phyloP scores from a whole-genome alignment of 2,797 vertebrate genomes.

The Uromys caudimaculatus region DNA sequence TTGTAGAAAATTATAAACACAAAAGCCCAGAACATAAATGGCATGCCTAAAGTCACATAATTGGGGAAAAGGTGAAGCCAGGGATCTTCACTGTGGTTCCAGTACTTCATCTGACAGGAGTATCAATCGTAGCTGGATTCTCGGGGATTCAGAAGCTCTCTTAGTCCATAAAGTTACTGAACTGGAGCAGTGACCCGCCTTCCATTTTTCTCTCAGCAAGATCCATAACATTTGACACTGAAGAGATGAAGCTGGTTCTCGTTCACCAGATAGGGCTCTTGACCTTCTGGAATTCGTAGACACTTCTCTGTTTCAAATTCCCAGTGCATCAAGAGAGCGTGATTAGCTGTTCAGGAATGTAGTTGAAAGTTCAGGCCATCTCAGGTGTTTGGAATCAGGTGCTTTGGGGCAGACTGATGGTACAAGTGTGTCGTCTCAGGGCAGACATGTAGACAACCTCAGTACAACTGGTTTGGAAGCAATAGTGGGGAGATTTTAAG shows the following conservation, averaged over 20 bases:
- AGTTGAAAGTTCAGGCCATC: neutral
- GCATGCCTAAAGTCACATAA: neutral
- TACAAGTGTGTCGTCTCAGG: neutral
- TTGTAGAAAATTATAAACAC: conserved; percentile 16
- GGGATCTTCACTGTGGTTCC: neutral
- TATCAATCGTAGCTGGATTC: neutral
- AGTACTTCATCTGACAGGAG: neutral
- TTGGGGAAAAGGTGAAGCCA: neutral
- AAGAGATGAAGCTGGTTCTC: neutral
- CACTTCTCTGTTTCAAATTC: neutral
- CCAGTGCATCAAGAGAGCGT: neutral
- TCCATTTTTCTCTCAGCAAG: neutral
- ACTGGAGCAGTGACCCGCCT: neutral
- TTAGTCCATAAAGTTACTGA: neutral
- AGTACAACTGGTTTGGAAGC: conserved; percentile 33
- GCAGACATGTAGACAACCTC: neutral
- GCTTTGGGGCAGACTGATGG: conserved; percentile 17
- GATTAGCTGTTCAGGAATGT: neutral
- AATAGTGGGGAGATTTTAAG: neutral
- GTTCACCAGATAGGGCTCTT: neutral
- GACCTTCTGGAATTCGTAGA: neutral
- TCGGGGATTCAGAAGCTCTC: neutral
- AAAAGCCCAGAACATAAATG: neutral
- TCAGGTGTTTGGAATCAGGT: neutral
- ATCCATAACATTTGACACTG: neutral